Base-by-base conservation (phyloP, 2,797 vertebrate species). In the Alca torda region DNA sequence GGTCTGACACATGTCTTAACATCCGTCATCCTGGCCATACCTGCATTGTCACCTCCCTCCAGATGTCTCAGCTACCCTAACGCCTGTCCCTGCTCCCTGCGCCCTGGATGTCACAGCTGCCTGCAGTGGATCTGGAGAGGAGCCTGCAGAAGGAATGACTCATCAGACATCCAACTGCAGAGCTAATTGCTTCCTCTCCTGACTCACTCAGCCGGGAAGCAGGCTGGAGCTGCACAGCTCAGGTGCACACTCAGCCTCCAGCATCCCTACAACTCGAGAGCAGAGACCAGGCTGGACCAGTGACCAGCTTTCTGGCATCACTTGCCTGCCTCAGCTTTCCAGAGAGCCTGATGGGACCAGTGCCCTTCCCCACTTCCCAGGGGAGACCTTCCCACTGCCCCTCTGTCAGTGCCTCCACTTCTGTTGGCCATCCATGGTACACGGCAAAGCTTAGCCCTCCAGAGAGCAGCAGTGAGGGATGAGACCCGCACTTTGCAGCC, bases 321-420 rank as follows among this genome's bases (percentile, higher is more conserved):
- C 10, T 24, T 18, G 19, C 24, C n/a, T 16, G n/a, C 31, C 3
- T 3, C 45, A 11, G 7, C n/a, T 25, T 23, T 53, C 33, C 41
- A 0, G 0, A 46, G 56, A 53, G 16, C n/a, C 53, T 67, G 57
- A 11, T 24, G 39, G 60, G 48, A 14, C 50, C 70, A 48, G 24
- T 10, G 6, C 9, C 18, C 46, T 85, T 73, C 43, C 39, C 17
- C 11, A 2, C 15, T 31, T 74, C n/a, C 73, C 54, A 6, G n/a
- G 33, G 35, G 23, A 78, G 45, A n/a, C 3, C 50, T 54, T 54
- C 50, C 51, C 31, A 19, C 30, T 91, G 26, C 46, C 26, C 5
- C 24, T 48, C 31, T 41, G 3, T 10, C 45, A 19, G 45, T 4
- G 17, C 8, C 48, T 73, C 79, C 56, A 20, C 7, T 67, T 51